Percentiles rank a stretch among this genome's conserved stretches.
Evolutionary conservation across 2,888 invertebrate genomes (phyloP).

Genomic region (Drosophila anomelani): DNA sequence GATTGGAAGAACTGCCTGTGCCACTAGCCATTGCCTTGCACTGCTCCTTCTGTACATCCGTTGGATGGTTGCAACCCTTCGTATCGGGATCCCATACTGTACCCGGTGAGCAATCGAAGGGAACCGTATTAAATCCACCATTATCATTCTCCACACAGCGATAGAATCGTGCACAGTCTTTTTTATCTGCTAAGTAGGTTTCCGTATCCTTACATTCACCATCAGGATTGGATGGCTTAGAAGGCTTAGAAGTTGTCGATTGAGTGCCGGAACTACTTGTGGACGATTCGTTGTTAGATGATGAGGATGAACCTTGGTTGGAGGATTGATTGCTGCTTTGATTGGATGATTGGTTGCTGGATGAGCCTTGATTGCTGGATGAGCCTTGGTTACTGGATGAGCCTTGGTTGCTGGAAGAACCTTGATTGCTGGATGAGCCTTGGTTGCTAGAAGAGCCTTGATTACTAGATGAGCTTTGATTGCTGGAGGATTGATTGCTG

Average conservation of each 20-base stretch:
- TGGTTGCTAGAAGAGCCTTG: constrained; percentile 14
- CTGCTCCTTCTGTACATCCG: constrained; percentile 79
- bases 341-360: constrained; percentile 15
- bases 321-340: constrained; percentile 46
- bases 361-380: constrained; percentile 11
- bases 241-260: constrained; percentile 59
- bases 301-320: constrained; percentile 48
- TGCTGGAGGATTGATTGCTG: constrained; percentile 19
- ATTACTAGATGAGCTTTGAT: constrained; percentile 13
- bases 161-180: constrained; percentile 88
- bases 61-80: constrained; percentile 82
- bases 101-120: constrained; percentile 88
- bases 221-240: constrained; percentile 61
- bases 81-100: constrained; percentile 87
- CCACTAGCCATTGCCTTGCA: constrained; percentile 77
- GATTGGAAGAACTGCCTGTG: constrained; percentile 18
- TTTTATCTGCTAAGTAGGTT: constrained; percentile 84
- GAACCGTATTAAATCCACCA: constrained; percentile 86
- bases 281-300: constrained; percentile 53
- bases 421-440: constrained; percentile 13
- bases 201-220: constrained; percentile 84
- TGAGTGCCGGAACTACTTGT: constrained; percentile 38
- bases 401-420: constrained; percentile 8
- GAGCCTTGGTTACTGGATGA: constrained; percentile 8
- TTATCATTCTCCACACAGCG: constrained; percentile 88